These are phyloP conservation scores for Anas georgica DNA, from an alignment of 2,797 vertebrate genomes.

Conservation along the genomic window DNA sequence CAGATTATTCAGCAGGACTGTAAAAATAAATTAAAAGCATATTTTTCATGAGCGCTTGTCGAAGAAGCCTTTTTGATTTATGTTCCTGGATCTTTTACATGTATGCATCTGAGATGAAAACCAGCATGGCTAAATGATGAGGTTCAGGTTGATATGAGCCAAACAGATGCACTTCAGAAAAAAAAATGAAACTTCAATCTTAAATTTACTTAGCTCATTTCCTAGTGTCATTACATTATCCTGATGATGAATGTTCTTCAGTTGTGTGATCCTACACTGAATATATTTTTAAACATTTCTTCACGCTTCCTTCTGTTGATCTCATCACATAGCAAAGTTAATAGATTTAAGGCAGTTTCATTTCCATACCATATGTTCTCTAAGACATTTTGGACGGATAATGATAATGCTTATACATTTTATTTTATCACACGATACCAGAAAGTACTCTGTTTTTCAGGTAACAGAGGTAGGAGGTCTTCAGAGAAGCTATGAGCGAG, in stretches of 20 bases:
- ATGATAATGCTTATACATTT: neutral
- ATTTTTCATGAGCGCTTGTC: neutral
- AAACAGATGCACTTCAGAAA: slow-evolving; percentile 59
- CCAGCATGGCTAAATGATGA: neutral
- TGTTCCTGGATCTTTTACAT: neutral
- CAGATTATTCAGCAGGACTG: neutral
- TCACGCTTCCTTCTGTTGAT: slow-evolving; percentile 39
- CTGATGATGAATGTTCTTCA: slow-evolving; percentile 29
- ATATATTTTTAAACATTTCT: slow-evolving; percentile 20
- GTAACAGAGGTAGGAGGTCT: neutral
- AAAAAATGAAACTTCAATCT: slow-evolving; percentile 42
- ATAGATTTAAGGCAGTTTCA: slow-evolving; percentile 13
- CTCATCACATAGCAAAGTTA: slow-evolving; percentile 12
- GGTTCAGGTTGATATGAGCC: neutral
- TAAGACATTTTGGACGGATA: neutral
- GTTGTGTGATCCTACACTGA: slow-evolving; percentile 3
- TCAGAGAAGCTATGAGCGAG: neutral
- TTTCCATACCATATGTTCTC: slow-evolving; percentile 41
- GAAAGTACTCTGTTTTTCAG: neutral
- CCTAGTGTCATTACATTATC: slow-evolving; percentile 47
- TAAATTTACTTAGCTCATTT: slow-evolving; percentile 60
- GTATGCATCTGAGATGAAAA: neutral
- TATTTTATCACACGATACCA: neutral
- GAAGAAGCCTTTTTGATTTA: slow-evolving; percentile 20
- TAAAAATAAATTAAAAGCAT: neutral